Evolutionary conservation across 2,113 vertebrate species (phyloP), one percentile per base, ranked within the genome.

Genomic region (Corvus cornix): DNA sequence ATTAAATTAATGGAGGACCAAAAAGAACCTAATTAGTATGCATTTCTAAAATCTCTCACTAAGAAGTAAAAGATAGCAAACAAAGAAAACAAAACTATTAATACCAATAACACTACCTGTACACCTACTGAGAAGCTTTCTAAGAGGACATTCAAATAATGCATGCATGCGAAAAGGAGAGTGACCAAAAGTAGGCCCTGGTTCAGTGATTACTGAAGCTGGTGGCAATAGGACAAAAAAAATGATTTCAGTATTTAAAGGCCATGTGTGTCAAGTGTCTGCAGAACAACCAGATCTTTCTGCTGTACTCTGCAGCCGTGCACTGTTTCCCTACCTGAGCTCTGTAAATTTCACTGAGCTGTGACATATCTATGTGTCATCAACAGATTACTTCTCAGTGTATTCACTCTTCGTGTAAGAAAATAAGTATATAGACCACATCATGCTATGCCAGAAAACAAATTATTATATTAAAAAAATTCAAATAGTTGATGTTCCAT

Each of bases 261-360:
- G 39, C 24, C n/a, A 30, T 3, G 1, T 20, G 27, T 75, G 46
- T 51, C 46, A 78, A 41, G 35, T 37, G 4, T 26, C 49, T 88
- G 26, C 16, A 51, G 55, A 82, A 44, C 0, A 2, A 67, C 30
- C 33, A 55, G 20, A 59, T 31, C 28, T 46, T 84, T 87, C 60
- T 87, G 16, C 46, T 74, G 5, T 72, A 22, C 85, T 80, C 37
- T 7, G 2, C 22, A 21, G 7, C 35, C 21, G n/a, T 44, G 30
- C 0, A 0, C 22, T 83, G 14, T 55, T 95, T 87, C 28, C 37
- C 27, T 63, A 4, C 30, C 43, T 86, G 69, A 66, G 31, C 31
- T 94, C 72, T 83, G 48, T 59, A 87, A 87, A 87, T 75, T 90
- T 95, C 80, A 80, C 68, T 62, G 60, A 72, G 41, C n/a, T 87